Percentiles rank a stretch among this genome's conserved stretches.
These are phyloP conservation scores for Aleiodes alternator DNA, from an alignment of 2,888 invertebrate species.

Conservation along the genomic window DNA sequence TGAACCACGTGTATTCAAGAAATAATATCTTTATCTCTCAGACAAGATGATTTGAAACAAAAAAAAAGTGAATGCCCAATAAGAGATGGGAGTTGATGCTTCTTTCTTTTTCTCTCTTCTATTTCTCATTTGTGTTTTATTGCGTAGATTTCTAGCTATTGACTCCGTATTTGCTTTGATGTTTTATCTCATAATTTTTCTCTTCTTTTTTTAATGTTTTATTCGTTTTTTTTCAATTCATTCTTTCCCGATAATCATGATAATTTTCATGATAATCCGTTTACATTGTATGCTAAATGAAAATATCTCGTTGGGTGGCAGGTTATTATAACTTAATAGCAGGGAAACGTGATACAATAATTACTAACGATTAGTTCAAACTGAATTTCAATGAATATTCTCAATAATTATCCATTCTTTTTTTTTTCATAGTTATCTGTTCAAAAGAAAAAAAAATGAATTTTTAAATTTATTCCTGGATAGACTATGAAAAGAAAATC, in stretches of 20 bases:
- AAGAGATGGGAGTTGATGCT: too few species aligned
- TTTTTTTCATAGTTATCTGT: too few species aligned
- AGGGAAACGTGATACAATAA: too few species aligned
- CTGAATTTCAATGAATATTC: too few species aligned
- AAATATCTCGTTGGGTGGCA: background rate
- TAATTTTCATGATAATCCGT: background rate
- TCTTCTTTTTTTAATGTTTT: background rate
- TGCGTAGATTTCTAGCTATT: too few species aligned
- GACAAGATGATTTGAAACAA: background rate
- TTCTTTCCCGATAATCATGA: background rate
- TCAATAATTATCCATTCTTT: too few species aligned
- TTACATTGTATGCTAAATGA: slow-evolving; percentile 6
- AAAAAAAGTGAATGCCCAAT: background rate
- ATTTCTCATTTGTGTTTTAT: too few species aligned
- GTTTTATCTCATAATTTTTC: background rate
- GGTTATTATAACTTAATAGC: background rate
- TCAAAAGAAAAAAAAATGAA: too few species aligned
- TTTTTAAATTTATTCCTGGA: too few species aligned
- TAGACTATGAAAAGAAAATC: too few species aligned
- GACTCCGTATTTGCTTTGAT: background rate
- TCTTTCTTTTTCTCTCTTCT: too few species aligned
- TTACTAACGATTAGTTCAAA: too few species aligned
- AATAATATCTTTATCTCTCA: slow-evolving; percentile 15
- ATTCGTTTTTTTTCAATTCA: slow-evolving; percentile 1
- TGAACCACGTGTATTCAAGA: background rate